Base-by-base conservation (phyloP, 2,888 invertebrate species). In the Tigriopus californicus region DNA sequence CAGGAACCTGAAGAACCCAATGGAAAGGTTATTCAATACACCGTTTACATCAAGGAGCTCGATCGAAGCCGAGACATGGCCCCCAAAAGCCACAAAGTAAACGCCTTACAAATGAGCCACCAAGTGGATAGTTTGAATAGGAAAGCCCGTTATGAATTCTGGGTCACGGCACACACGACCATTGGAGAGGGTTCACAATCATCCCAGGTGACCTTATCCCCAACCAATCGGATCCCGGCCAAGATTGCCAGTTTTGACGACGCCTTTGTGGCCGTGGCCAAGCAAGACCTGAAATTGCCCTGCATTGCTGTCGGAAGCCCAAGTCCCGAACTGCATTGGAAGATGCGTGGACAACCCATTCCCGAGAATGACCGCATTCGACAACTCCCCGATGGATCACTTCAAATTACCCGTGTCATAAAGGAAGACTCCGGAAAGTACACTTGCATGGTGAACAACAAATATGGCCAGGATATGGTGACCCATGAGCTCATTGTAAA, bases 221-320 rank as follows among this genome's bases (percentile, higher is more conserved):
- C 90, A 22, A 85, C 82, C 65, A 79, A 79, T 62, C 80, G 70
- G 85, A 92, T 90, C 61, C 87, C 91, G 51, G 92, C 92, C 1
- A 87, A 87, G 71, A 91, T 92, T 66, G 90, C 91, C 49, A 91
- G 91, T 1, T 94, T 94, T 72, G 90, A 92, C 68, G 86, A 87
- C 69, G 82, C 65, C 3, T 60, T 46, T 15, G 63, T 66, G n/a
- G 65, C 67, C 13, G 68, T 86, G 62, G 87, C 88, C 12, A 89
- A 86, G 0, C 87, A 89, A 74, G 87, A 89, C 66, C 85, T 91
- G 1, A 87, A 85, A 66, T 74, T 94, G 67, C 90, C 90, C 0
- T 94, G 94, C 67, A 76, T 88, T 24, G 86, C 90, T 58, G 91
- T 94, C 47, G 94, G 94, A 15, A 82, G 88, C 40, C 92, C 92